These are phyloP conservation scores for Sebastes cheni DNA, from an alignment of 2,797 vertebrate genomes.

Conservation along the genomic window DNA sequence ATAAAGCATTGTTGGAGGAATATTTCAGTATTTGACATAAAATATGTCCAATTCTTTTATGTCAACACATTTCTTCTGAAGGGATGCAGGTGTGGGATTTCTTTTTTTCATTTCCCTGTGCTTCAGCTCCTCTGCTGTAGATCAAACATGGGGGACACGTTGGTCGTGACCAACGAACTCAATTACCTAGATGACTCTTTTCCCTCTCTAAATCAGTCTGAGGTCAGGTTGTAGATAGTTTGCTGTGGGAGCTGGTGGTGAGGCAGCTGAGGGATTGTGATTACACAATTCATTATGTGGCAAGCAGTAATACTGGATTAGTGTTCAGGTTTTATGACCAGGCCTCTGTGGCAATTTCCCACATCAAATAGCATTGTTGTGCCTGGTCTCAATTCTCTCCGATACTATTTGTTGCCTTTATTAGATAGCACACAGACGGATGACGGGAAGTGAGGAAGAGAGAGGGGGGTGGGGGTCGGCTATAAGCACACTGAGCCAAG, in stretches of 20 bases:
- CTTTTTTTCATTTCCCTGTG: not conserved
- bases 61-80: constrained; percentile 5
- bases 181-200: constrained; percentile 44
- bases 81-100: not conserved
- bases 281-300: not conserved
- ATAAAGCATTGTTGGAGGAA: not conserved
- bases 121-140: not conserved
- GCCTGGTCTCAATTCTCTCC: not conserved
- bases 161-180: constrained; percentile 42
- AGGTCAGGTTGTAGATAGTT: constrained; percentile 16
- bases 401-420: not conserved
- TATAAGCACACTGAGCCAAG: not conserved
- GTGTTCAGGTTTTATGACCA: not conserved
- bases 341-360: not conserved
- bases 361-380: not conserved
- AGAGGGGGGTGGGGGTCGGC: not conserved
- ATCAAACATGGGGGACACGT: constrained; percentile 22
- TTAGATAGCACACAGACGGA: not conserved
- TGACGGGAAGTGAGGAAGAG: not conserved
- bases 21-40: not conserved
- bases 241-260: not conserved
- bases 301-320: not conserved
- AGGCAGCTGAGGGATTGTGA: not conserved
- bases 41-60: not conserved
- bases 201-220: not conserved